Evolutionary conservation across 2,113 vertebrate species (phyloP).

Genomic region (Scytalopus superciliaris): DNA sequence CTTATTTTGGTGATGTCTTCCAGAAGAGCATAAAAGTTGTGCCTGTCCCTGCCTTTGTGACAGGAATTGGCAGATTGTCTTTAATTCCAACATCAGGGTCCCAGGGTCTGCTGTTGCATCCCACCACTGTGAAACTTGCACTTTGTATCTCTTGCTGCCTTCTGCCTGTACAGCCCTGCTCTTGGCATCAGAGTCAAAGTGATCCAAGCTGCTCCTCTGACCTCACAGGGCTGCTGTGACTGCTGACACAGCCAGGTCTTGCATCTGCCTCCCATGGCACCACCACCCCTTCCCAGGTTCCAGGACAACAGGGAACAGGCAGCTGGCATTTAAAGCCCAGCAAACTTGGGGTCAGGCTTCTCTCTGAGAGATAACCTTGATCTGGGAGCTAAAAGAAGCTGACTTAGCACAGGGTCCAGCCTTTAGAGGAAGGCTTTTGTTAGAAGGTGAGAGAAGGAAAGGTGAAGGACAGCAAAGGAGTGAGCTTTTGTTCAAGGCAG

Average conservation of each 20-base stretch:
- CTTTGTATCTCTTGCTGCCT: background rate
- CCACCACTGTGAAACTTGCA: background rate
- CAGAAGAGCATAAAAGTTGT: background rate
- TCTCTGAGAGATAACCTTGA: background rate
- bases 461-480: background rate
- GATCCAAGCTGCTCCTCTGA: background rate
- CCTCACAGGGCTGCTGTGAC: background rate
- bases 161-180: background rate
- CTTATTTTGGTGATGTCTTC: background rate
- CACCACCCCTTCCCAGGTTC: background rate
- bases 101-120: background rate
- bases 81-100: background rate
- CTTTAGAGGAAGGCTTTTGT: background rate
- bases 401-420: background rate
- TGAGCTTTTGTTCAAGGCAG: background rate
- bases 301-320: background rate
- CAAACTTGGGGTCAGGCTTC: background rate
- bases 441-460: background rate
- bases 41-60: background rate
- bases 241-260: background rate
- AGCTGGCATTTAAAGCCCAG: background rate
- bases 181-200: background rate
- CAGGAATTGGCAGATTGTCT: background rate
- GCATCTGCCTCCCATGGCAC: background rate
- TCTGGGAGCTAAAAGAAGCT: background rate